phyloP scores from a whole-genome alignment of 2,113 vertebrate species.

The Colossoma macropomum region DNA sequence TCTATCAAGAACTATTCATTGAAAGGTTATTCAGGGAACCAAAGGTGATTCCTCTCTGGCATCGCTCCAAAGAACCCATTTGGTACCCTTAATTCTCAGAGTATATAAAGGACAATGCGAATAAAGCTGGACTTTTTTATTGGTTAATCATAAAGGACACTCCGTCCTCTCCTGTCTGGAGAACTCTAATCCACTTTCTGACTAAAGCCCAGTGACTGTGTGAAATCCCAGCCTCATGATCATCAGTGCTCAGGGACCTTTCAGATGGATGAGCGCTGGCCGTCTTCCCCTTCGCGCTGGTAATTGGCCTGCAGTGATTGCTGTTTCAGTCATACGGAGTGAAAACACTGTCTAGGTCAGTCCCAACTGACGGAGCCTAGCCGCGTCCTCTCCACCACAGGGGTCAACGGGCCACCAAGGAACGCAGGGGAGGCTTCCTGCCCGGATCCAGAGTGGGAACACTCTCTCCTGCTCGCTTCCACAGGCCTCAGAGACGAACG shows the following conservation, averaged over 20 bases:
- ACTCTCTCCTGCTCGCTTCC: slow-evolving; percentile 62
- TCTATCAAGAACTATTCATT: too few relatives aligned
- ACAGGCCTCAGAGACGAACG: slow-evolving; percentile 55
- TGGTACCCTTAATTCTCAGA: too few relatives aligned
- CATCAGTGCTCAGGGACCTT: neutral
- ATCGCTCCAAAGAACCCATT: too few relatives aligned
- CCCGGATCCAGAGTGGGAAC: slow-evolving; percentile 71
- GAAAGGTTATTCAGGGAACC: too few relatives aligned
- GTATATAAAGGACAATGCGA: neutral
- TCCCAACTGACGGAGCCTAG: slow-evolving; percentile 49
- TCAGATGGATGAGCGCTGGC: slow-evolving; percentile 29
- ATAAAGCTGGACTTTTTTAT: neutral
- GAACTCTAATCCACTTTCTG: slow-evolving; percentile 1
- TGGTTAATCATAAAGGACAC: neutral
- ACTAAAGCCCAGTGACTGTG: neutral
- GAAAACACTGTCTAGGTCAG: slow-evolving; percentile 56
- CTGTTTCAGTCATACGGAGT: slow-evolving; percentile 47
- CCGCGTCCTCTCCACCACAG: slow-evolving; percentile 34
- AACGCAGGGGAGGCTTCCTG: slow-evolving; percentile 81
- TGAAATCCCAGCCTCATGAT: slow-evolving; percentile 2
- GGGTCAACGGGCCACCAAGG: slow-evolving; percentile 66
- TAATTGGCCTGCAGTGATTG: slow-evolving; percentile 43
- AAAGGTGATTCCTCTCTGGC: too few relatives aligned
- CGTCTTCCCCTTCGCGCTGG: slow-evolving; percentile 30
- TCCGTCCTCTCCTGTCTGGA: neutral